A percentile compares a stretch with the other conserved stretches of the same genome.
These are phyloP conservation scores for Hirtodrosophila duncani DNA, from an alignment of 2,888 invertebrate species.

Conservation along the genomic window DNA sequence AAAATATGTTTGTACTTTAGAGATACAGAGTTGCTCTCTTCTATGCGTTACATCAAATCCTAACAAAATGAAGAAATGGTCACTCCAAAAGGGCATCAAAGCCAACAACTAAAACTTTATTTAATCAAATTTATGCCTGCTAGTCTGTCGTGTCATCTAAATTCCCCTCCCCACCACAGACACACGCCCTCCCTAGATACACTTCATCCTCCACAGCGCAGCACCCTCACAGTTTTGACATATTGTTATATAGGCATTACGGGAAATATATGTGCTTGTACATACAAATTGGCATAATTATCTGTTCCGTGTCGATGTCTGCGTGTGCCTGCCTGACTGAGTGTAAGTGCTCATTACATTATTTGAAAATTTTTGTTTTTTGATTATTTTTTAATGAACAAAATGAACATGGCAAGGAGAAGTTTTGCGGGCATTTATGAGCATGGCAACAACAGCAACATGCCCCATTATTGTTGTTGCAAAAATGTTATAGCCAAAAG, in stretches of 20 bases:
- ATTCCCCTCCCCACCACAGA: slow-evolving; percentile 1
- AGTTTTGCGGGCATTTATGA: slow-evolving; percentile 32
- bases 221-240: slow-evolving; percentile 40
- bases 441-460: slow-evolving; percentile 16
- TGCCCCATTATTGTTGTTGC: slow-evolving; percentile 11
- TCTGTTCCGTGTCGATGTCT: slow-evolving; percentile 2
- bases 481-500: slow-evolving; percentile 43
- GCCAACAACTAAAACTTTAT: slow-evolving; percentile 63
- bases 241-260: slow-evolving; percentile 41
- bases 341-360: slow-evolving; percentile 37
- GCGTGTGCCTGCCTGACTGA: slow-evolving; percentile 4
- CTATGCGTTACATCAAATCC: too few relatives aligned
- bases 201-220: slow-evolving; percentile 7
- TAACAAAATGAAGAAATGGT: too few relatives aligned
- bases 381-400: slow-evolving; percentile 56
- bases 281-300: slow-evolving; percentile 22
- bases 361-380: slow-evolving; percentile 31
- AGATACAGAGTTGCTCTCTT: too few relatives aligned
- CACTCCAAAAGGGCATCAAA: slow-evolving; percentile 32
- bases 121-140: slow-evolving; percentile 72
- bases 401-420: too few relatives aligned
- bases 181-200: neutral
- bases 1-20: too few relatives aligned
- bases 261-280: neutral
- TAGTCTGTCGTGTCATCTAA: slow-evolving; percentile 8